Evolutionary conservation across 37 sponge, comb jelly and placozoan species (phyloP).

Genomic region (Halichondria panicea): DNA sequence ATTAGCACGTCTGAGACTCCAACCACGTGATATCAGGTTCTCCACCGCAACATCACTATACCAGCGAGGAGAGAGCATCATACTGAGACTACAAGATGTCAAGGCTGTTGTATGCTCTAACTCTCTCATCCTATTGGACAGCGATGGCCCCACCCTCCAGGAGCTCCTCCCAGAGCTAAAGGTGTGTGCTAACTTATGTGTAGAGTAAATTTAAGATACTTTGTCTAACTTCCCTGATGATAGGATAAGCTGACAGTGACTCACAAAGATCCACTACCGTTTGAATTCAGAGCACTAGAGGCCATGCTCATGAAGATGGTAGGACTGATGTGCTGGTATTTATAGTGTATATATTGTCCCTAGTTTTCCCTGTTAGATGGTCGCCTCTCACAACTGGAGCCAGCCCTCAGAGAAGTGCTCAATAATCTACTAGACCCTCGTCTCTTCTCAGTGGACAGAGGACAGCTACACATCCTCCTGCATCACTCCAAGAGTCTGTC

Average conservation of each 20-base stretch:
- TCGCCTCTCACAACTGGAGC: slow-evolving; percentile 1
- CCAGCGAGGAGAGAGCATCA: slow-evolving; percentile 27
- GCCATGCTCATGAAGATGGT: slow-evolving; percentile 50
- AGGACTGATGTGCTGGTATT: background rate
- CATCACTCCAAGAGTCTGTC: slow-evolving; percentile 57
- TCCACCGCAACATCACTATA: slow-evolving; percentile 47
- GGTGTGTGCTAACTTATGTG: background rate
- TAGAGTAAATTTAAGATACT: background rate
- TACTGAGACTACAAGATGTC: slow-evolving; percentile 58
- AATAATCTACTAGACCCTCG: slow-evolving; percentile 40
- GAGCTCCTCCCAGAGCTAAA: slow-evolving; percentile 51
- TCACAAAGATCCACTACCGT: slow-evolving; percentile 34
- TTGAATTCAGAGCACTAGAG: slow-evolving; percentile 49
- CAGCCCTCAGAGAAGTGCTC: slow-evolving; percentile 23
- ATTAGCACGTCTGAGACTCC: slow-evolving; percentile 8
- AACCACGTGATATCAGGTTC: slow-evolving; percentile 58
- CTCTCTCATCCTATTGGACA: slow-evolving; percentile 30
- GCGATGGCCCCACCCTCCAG: slow-evolving; percentile 27
- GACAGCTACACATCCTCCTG: slow-evolving; percentile 46
- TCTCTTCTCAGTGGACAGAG: slow-evolving; percentile 53
- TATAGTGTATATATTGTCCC: background rate
- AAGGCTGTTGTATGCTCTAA: slow-evolving; percentile 52
- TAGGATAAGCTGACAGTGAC: slow-evolving; percentile 15
- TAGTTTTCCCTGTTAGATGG: slow-evolving; percentile 44
- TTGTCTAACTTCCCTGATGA: background rate